Evolutionary conservation across 2,113 vertebrate species (phyloP).

Genomic region (Psittacus erithacus): DNA sequence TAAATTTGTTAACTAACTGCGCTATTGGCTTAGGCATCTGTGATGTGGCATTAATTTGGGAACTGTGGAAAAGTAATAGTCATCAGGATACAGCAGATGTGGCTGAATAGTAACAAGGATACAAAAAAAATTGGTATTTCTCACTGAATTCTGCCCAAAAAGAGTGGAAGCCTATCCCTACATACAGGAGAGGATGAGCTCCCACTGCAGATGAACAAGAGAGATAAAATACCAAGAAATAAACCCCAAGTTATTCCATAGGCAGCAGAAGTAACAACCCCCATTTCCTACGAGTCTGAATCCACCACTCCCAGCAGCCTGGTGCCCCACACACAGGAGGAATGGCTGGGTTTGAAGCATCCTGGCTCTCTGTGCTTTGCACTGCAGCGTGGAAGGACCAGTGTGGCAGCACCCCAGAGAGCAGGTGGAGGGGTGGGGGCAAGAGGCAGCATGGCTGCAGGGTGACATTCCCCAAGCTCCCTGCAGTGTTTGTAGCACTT

Average conservation of each 20-base stretch:
- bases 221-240: neutral
- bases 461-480: neutral
- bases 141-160: neutral
- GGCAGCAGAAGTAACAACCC: neutral
- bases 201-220: fast-evolving
- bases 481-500: neutral
- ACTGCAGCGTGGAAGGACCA: neutral
- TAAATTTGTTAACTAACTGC: neutral
- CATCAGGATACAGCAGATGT: neutral
- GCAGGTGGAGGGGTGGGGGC: fast-evolving
- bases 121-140: neutral
- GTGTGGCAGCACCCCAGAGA: neutral
- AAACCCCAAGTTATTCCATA: neutral
- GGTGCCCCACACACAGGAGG: fast-evolving
- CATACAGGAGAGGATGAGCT: neutral
- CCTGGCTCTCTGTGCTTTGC: neutral
- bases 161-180: neutral
- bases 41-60: neutral
- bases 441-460: neutral
- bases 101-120: neutral
- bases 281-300: neutral
- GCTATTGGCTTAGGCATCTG: neutral
- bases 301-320: neutral
- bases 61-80: neutral
- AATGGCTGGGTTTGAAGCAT: too few relatives aligned